Conservation (phyloP, 2,113 vertebrate genomes). For the Notarius lentiginosus region DNA sequence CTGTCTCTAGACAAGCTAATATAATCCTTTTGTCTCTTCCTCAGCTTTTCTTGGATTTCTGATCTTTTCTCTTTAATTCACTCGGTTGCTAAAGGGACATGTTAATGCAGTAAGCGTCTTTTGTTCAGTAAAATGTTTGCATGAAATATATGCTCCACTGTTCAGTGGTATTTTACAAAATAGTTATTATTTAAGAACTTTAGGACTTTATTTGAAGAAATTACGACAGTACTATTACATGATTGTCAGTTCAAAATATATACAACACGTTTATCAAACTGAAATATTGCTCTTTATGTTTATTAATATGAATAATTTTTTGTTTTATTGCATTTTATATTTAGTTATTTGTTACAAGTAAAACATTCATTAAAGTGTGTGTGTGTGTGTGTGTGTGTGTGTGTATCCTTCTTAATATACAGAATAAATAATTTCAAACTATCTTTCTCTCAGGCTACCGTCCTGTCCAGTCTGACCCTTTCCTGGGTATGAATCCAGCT, state of each 20-base stretch:
- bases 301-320: neutral
- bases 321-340: neutral
- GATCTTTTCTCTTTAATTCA: constrained; percentile 56
- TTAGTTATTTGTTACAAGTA: too few relatives aligned
- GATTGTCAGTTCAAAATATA: neutral
- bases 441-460: constrained; percentile 82
- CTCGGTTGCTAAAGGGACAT: constrained; percentile 48
- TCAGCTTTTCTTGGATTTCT: constrained; percentile 77
- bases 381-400: too few relatives aligned
- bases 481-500: constrained; percentile 77
- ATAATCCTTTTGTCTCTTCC: constrained; percentile 61
- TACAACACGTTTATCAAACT: neutral
- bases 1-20: constrained; percentile 57
- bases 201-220: neutral
- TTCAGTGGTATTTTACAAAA: neutral
- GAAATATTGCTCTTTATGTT: neutral
- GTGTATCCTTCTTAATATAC: neutral
- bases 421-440: constrained; percentile 1
- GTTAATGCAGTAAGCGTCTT: constrained; percentile 51
- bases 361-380: neutral
- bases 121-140: neutral
- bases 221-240: neutral
- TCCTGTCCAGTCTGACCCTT: constrained; percentile 86
- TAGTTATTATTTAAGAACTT: neutral
- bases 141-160: constrained; percentile 10